Evolutionary conservation across 2,888 invertebrate species (phyloP), one percentile per base, ranked within the genome.

Genomic region (Drosophila sordidula): DNA sequence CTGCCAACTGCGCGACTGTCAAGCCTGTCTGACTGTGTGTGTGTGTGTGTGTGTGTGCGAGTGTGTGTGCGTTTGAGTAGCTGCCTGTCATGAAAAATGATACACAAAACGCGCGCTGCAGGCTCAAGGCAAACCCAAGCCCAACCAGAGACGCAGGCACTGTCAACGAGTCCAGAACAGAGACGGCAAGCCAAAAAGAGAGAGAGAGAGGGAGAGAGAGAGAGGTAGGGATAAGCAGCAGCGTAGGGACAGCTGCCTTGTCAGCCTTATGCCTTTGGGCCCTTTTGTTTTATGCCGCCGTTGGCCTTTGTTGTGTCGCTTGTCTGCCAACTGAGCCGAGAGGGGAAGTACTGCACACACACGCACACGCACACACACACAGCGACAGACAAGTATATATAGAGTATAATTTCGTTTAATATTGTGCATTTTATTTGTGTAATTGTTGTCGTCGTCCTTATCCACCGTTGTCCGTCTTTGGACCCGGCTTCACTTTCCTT

Each of bases 251-350:
- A 80, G 82, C 88, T 83, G 82, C 85, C 82, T 75, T 88, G 80
- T 83, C 81, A 87, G 87, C 81, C 87, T 80, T 78, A 77, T 87
- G 84, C 87, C 87, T 83, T 80, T 78, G 74, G 74, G 80, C 71
- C 84, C 83, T 83, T 83, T 83, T 83, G 89, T 83, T 83, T 83
- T 88, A 86, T 83, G 89, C 87, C 83, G 83, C 87, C 83, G 56
- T 59, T 75, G 77, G 87, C 80, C 83, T 83, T 83, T 88, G 88
- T 83, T 80, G 65, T 80, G 77, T 73, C 63, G 80, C 74, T 65
- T 80, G 70, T 78, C 75, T 80, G 78, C 75, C 75, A 73, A 56
- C 56, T 61, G 78, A 75, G 59, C 36, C 41, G 44, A 32, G 42
- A 64, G 62, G 71, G 56, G 68, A 68, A 58, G 57, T 45, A 45